Evolutionary conservation across 2,888 invertebrate species (phyloP).

Genomic region (Eupsilia transversa): DNA sequence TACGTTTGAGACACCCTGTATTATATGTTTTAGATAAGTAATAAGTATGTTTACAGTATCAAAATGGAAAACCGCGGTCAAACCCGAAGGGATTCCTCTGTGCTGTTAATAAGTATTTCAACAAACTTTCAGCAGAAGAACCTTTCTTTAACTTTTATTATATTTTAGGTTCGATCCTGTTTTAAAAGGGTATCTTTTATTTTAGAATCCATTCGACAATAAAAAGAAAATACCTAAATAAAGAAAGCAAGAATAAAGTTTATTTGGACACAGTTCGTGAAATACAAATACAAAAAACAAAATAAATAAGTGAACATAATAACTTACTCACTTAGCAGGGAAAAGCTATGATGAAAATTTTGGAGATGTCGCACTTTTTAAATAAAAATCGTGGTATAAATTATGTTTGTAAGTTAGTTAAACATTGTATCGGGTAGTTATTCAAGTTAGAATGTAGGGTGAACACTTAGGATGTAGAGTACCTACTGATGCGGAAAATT

Average conservation of each 20-base stretch:
- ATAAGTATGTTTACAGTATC: background rate
- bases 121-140: background rate
- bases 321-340: too few species aligned
- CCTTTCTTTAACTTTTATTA: background rate
- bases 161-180: background rate
- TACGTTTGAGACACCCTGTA: too few species aligned
- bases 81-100: background rate
- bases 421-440: background rate
- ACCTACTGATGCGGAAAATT: too few species aligned
- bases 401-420: background rate
- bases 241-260: too few species aligned
- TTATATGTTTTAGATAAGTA: background rate
- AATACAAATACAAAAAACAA: too few species aligned
- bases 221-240: too few species aligned
- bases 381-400: background rate
- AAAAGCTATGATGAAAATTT: background rate
- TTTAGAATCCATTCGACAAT: background rate
- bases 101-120: background rate
- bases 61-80: background rate
- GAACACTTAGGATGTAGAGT: background rate
- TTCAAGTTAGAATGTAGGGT: background rate
- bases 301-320: too few species aligned
- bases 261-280: too few species aligned
- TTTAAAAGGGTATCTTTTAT: slow-evolving; percentile 11
- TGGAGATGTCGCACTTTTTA: too few species aligned